Percentiles rank a stretch among this genome's conserved stretches.
Conservation (phyloP, 1,140 invertebrate species). For the Calliphora vicina region DNA sequence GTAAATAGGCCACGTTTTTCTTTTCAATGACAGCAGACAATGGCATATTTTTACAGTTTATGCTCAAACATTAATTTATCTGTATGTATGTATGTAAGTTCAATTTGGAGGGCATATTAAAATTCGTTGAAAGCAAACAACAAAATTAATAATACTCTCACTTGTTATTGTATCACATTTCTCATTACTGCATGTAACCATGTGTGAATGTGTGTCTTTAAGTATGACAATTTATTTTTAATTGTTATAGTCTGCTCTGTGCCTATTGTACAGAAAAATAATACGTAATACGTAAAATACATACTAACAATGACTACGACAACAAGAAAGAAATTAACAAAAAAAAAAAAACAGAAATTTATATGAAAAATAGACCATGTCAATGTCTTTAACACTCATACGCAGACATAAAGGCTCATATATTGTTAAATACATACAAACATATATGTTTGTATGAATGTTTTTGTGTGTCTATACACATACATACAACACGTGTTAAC, state of each 20-base stretch:
- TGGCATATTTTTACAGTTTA: background rate
- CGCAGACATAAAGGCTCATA: too few relatives aligned
- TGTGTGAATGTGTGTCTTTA: background rate
- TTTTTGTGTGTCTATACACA: too few relatives aligned
- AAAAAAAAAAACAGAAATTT: background rate
- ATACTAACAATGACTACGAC: background rate
- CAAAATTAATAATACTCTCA: background rate
- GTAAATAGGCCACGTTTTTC: background rate
- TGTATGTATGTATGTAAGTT: background rate
- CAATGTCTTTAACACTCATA: slow-evolving; percentile 13
- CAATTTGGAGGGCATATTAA: background rate
- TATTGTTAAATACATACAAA: background rate
- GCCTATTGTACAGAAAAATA: background rate
- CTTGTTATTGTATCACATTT: background rate
- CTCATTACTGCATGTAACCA: background rate
- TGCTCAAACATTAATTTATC: background rate
- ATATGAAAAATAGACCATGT: background rate
- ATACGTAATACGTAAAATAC: background rate
- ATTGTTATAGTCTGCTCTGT: background rate
- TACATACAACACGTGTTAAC: background rate
- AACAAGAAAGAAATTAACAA: background rate
- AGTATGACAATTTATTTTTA: background rate
- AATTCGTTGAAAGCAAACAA: background rate
- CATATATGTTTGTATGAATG: too few relatives aligned
- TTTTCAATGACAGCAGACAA: background rate